Evolutionary conservation across 2,888 invertebrate genomes (phyloP), one percentile per base, ranked within the genome.

Genomic region (Pharmacophagus antenor): DNA sequence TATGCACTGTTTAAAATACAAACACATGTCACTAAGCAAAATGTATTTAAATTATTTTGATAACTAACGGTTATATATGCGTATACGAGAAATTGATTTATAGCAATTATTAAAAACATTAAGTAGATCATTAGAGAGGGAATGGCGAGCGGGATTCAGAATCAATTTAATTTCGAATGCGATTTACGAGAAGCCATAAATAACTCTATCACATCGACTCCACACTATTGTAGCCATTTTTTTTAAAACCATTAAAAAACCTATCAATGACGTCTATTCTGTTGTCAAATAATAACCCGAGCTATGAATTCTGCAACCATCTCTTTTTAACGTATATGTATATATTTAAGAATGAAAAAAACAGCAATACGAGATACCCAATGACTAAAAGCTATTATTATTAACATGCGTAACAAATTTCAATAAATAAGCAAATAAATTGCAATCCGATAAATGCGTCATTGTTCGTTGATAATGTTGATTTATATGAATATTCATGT

Each of bases 401-500:
- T 77, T 79, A 80, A 77, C 79, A 77, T 74, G 85, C 85, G 82
- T 84, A 82, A 86, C 88, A 85, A 88, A 89, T 89, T 89, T 85
- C 81, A 85, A 86, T 87, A 88, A 88, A 88, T 86, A 86, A 84
- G 82, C 85, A 85, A 87, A 86, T 89, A 88, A 87, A 88, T 89
- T 85, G 87, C 79, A 76, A 79, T 77, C 74, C 86, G 80, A 88
- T 89, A 88, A 83, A 87, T 80, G 80, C 69, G 71, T 73, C 63
- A 84, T 87, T 87, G 87, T 88, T 83, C 59, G 60, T 61, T 61
- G 74, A 72, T 81, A 80, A 84, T 84, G 74, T 82, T 88, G 89
- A 90, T 88, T 89, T 89, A 89, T 88, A 88, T 90, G 89, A 89
- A 90, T 90, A 90, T 90, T 88, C 88, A 88, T 85, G 73, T 70